Evolutionary conservation across 2,797 vertebrate genomes (phyloP).

Genomic region (Lateolabrax maculatus): DNA sequence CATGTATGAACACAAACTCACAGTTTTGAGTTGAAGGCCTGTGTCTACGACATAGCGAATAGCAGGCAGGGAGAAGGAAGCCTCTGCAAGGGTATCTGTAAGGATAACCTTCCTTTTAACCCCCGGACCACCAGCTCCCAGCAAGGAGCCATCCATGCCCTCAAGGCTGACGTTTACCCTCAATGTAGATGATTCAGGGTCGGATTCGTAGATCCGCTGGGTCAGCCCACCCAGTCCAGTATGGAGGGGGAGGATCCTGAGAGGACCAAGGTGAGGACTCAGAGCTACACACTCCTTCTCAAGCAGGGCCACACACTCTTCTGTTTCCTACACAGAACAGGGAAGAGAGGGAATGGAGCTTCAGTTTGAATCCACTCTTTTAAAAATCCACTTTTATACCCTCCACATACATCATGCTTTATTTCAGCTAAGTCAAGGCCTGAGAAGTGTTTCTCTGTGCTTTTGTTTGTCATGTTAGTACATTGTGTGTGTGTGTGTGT

Average conservation of each 20-base stretch:
- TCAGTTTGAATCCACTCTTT: not conserved
- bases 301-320: conserved; percentile 83
- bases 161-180: conserved; percentile 11
- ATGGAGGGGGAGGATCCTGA: conserved; percentile 88
- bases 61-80: conserved; percentile 89
- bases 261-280: conserved; percentile 82
- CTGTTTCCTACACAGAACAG: conserved; percentile 85
- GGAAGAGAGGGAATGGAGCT: not conserved
- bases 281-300: conserved; percentile 85
- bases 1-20: conserved; percentile 77
- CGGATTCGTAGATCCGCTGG: conserved; percentile 88
- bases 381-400: not conserved
- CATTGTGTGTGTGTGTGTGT: not conserved
- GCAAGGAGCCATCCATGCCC: not conserved
- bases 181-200: conserved; percentile 27
- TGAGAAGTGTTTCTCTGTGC: not conserved
- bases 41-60: conserved; percentile 92
- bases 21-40: conserved; percentile 91
- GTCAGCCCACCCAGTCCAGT: conserved; percentile 74
- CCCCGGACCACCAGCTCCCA: conserved; percentile 11
- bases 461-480: not conserved
- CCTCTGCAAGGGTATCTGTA: conserved; percentile 89
- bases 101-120: conserved; percentile 86
- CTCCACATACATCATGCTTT: not conserved
- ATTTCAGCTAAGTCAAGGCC: not conserved